Conservation (phyloP, 1,140 invertebrate species). For the Zeugodacus cucurbitae region DNA sequence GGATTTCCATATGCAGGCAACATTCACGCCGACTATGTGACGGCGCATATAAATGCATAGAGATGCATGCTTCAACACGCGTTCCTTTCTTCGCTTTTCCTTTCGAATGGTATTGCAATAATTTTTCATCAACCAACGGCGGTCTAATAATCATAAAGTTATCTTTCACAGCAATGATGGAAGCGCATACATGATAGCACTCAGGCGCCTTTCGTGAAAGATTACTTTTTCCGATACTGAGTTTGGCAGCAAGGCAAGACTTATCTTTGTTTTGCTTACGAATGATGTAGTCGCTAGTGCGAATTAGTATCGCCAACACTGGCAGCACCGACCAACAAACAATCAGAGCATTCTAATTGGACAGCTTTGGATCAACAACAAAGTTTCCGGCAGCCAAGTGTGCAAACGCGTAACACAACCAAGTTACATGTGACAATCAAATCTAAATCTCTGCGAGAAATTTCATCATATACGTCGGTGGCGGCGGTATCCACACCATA, state of each 20-base stretch:
- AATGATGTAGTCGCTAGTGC: too few species aligned
- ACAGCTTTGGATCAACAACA: too few species aligned
- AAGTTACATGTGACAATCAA: not conserved
- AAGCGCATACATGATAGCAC: not conserved
- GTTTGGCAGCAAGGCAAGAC: too few species aligned
- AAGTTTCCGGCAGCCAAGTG: too few species aligned
- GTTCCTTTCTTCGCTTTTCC: not conserved
- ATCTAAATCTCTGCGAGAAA: not conserved
- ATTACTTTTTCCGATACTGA: too few species aligned
- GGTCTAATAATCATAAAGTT: not conserved
- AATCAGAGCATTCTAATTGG: too few species aligned
- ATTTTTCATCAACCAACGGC: not conserved
- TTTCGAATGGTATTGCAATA: not conserved
- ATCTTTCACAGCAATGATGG: not conserved
- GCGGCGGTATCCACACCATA: not conserved
- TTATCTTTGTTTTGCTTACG: too few species aligned
- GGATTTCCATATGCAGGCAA: not conserved
- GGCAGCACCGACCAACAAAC: too few species aligned
- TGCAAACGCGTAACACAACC: too few species aligned
- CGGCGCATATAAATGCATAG: not conserved
- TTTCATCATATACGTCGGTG: not conserved
- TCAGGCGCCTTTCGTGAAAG: too few species aligned
- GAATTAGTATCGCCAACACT: too few species aligned
- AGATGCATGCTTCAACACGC: not conserved
- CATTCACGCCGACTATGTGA: not conserved